These are phyloP conservation scores for Aldabrachelys gigantea DNA, from an alignment of 2,113 vertebrate species.

Conservation along the genomic window DNA sequence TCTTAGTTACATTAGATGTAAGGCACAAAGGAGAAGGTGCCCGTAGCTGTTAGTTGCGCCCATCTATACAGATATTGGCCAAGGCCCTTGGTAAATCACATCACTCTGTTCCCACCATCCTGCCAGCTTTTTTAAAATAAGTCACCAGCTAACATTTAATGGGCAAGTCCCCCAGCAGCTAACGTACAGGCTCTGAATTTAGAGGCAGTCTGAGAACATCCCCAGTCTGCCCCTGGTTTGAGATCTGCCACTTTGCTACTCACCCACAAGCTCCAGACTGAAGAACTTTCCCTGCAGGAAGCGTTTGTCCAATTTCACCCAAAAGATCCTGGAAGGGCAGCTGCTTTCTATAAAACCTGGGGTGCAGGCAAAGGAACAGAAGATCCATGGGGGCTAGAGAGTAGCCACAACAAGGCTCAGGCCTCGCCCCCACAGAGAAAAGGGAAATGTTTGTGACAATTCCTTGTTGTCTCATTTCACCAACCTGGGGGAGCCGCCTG, in stretches of 20 bases:
- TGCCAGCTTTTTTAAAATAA: not conserved
- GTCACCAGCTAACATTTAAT: rapidly evolving
- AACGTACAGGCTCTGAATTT: not conserved
- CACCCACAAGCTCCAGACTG: constrained; percentile 57
- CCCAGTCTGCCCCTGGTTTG: not conserved
- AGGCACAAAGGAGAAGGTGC: not conserved
- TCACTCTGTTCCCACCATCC: not conserved
- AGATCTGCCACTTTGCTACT: constrained; percentile 31
- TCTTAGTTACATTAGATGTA: not conserved
- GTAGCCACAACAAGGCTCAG: not conserved
- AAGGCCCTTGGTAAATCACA: not conserved
- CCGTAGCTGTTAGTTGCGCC: not conserved
- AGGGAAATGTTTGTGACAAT: not conserved
- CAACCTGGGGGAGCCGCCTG: constrained; percentile 34
- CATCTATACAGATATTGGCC: not conserved
- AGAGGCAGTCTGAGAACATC: not conserved
- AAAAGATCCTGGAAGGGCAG: constrained; percentile 61
- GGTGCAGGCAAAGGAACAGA: not conserved
- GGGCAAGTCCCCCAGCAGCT: not conserved
- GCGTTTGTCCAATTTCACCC: constrained; percentile 57
- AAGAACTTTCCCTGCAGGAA: constrained; percentile 61
- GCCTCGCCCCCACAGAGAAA: not conserved
- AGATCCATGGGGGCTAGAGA: constrained; percentile 3
- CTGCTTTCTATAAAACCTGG: constrained; percentile 53
- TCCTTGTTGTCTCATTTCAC: constrained; percentile 2